phyloP scores from a whole-genome alignment of 2,113 vertebrate genomes.

The Tringa solitaria region DNA sequence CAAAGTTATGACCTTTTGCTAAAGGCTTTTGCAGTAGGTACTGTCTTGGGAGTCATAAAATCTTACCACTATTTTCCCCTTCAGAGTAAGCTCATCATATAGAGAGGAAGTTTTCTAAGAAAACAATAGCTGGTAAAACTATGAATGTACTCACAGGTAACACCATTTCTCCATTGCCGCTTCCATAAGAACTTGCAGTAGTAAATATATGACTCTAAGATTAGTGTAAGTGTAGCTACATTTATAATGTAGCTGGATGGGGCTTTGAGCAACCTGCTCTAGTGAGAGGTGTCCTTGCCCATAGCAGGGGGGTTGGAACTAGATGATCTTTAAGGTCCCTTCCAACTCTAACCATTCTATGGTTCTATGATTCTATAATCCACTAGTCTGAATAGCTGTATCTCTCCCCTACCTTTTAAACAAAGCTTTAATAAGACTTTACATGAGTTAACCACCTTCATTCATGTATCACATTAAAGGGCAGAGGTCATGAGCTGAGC shows the following conservation, averaged over 20 bases:
- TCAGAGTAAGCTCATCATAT: not conserved
- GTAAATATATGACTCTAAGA: not conserved
- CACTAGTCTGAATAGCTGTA: not conserved
- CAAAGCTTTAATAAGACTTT: not conserved
- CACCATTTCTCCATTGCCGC: not conserved
- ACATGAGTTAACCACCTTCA: not conserved
- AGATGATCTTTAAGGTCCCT: no score
- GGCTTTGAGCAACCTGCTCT: no score
- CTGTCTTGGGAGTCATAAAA: not conserved
- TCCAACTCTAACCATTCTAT: no score
- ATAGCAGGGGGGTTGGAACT: no score
- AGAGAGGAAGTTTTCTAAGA: not conserved
- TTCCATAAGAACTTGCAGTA: not conserved
- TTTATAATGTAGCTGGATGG: no score
- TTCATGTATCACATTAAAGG: not conserved
- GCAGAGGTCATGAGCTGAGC: not conserved
- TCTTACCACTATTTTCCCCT: not conserved
- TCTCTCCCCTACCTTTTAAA: not conserved
- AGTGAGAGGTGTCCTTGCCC: no score
- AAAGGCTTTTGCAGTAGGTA: not conserved
- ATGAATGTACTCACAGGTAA: not conserved
- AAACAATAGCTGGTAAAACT: not conserved
- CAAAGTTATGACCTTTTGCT: not conserved
- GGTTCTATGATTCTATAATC: no score
- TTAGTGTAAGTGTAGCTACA: not conserved